Evolutionary conservation across 2,797 vertebrate species (phyloP).

Genomic region (Pseudomugil tenellus): DNA sequence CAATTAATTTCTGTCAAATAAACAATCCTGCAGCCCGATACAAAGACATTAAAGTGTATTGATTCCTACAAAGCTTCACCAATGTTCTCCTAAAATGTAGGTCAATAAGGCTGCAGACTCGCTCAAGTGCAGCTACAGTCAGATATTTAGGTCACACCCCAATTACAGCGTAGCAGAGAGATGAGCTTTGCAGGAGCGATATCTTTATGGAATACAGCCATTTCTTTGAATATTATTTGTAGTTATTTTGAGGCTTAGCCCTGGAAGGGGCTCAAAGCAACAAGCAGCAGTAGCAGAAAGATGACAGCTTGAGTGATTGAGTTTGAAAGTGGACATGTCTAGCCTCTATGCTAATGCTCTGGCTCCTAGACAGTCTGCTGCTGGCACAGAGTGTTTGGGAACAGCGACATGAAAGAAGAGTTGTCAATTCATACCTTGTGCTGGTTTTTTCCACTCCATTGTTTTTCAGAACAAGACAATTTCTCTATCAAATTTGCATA

Average conservation of each 20-base stretch:
- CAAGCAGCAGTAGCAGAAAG: conserved; percentile 61
- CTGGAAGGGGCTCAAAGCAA: conserved; percentile 64
- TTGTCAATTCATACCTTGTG: conserved; percentile 23
- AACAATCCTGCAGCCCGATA: conserved; percentile 15
- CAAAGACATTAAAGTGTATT: conserved; percentile 61
- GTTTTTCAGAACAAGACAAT: conserved; percentile 13
- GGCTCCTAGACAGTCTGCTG: conserved; percentile 73
- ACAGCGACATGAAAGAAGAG: conserved; percentile 32
- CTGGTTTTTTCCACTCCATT: conserved; percentile 18
- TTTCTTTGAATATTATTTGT: conserved; percentile 73
- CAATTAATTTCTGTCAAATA: conserved; percentile 12
- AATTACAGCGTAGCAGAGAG: conserved; percentile 76
- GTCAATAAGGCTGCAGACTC: conserved; percentile 82
- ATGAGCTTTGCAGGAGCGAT: conserved; percentile 75
- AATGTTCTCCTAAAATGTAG: conserved; percentile 80
- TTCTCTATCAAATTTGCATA: conserved; percentile 33
- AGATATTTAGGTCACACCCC: conserved; percentile 85
- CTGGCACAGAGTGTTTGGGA: conserved; percentile 49
- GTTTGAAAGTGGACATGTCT: conserved; percentile 80
- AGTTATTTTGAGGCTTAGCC: conserved; percentile 62
- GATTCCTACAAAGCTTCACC: conserved; percentile 73
- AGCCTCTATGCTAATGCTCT: conserved; percentile 82
- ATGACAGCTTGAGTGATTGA: conserved; percentile 73
- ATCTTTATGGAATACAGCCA: conserved; percentile 72
- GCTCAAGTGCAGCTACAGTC: conserved; percentile 78